Evolutionary conservation across 2,113 vertebrate species (phyloP).

Genomic region (Daphoenositta chrysoptera): DNA sequence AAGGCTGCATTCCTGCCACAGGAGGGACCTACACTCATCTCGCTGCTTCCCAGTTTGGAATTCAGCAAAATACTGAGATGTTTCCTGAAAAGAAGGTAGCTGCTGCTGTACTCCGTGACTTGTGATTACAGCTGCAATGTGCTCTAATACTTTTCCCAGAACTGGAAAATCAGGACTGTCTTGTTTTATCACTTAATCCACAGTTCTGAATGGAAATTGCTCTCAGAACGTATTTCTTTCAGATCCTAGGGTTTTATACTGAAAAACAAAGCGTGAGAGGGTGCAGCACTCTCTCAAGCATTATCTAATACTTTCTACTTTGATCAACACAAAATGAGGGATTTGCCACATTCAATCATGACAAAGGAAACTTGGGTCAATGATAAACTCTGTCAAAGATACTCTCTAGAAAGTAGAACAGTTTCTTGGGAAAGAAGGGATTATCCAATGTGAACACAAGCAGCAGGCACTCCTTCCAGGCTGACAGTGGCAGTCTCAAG

Average conservation of each 20-base stretch:
- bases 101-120: neutral
- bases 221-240: neutral
- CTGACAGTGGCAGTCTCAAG: neutral
- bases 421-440: neutral
- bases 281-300: neutral
- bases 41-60: rapidly evolving
- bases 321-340: neutral
- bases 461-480: neutral
- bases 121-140: neutral
- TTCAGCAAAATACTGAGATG: neutral
- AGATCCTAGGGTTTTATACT: neutral
- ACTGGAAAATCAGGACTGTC: neutral
- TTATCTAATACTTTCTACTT: neutral
- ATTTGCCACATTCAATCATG: neutral
- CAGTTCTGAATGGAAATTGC: neutral
- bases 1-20: neutral
- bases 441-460: neutral
- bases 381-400: neutral
- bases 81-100: neutral
- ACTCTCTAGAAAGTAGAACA: neutral
- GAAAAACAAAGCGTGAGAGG: neutral
- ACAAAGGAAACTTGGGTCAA: neutral
- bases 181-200: neutral
- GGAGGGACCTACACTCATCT: neutral
- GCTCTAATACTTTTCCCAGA: neutral